Evolutionary conservation across 2,113 vertebrate genomes (phyloP).

Genomic region (Neogale vison): DNA sequence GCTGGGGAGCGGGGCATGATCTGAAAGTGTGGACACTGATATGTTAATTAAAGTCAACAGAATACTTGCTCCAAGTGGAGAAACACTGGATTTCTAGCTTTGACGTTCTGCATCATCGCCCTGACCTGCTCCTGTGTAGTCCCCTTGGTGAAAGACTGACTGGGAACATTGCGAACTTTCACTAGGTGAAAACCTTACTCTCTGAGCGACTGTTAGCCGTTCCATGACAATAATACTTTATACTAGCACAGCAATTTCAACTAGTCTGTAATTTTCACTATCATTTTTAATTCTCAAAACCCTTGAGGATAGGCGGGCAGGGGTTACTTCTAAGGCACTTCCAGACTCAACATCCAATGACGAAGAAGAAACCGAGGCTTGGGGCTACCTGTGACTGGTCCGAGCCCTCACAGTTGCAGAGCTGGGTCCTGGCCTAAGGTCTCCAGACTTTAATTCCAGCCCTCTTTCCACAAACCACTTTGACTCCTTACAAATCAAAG

Average conservation of each 20-base stretch:
- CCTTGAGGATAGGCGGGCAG: not conserved
- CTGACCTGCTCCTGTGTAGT: not conserved
- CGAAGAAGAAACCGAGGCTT: not conserved
- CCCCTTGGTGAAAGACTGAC: not conserved
- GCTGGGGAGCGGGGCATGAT: not conserved
- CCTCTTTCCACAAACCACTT: not conserved
- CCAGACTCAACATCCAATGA: not conserved
- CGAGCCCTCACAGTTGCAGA: not conserved
- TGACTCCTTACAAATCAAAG: constrained; percentile 28
- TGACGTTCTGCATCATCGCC: not conserved
- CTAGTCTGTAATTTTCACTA: not conserved
- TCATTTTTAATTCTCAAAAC: constrained; percentile 9
- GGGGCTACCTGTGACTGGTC: not conserved
- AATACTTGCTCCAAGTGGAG: not conserved
- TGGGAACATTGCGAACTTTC: not conserved
- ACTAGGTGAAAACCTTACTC: not conserved
- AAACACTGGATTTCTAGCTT: not conserved
- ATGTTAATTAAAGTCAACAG: not conserved
- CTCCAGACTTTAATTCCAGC: not conserved
- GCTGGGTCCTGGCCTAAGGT: not conserved
- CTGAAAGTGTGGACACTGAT: not conserved
- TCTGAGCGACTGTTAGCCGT: not conserved
- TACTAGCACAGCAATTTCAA: not conserved
- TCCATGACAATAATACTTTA: not conserved
- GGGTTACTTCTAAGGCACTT: not conserved